These are phyloP conservation scores for Toxotes jaculatrix DNA, from an alignment of 2,113 vertebrate species.

Conservation along the genomic window DNA sequence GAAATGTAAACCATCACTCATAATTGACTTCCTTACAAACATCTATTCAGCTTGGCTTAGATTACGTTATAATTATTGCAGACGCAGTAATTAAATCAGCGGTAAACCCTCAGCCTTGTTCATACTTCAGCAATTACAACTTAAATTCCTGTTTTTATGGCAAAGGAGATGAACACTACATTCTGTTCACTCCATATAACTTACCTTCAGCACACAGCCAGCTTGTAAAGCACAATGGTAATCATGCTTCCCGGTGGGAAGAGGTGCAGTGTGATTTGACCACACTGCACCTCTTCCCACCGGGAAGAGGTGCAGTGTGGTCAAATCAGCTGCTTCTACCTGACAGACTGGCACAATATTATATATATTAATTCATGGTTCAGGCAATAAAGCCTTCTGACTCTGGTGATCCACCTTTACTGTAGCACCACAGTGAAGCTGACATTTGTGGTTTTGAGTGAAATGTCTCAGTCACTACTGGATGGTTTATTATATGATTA, in stretches of 20 bases:
- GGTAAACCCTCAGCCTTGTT: conserved; percentile 2
- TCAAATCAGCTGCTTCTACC: conserved; percentile 29
- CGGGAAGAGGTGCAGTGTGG: conserved; percentile 37
- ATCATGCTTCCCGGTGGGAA: conserved; percentile 28
- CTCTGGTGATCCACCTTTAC: not conserved
- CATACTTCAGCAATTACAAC: not conserved
- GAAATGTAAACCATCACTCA: conserved; percentile 17
- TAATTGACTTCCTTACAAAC: conserved; percentile 28
- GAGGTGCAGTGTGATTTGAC: conserved; percentile 46
- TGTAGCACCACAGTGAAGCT: not conserved
- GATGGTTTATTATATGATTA: not conserved
- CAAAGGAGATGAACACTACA: not conserved
- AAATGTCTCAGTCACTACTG: not conserved
- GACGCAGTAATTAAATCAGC: conserved; percentile 3
- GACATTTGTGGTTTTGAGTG: not conserved
- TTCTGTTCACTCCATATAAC: conserved; percentile 24
- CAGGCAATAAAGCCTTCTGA: not conserved
- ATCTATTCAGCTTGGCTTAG: conserved; percentile 15
- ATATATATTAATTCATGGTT: not conserved
- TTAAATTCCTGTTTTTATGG: not conserved
- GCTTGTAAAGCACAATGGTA: conserved; percentile 27
- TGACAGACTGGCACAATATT: not conserved
- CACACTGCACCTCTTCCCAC: too few relatives aligned
- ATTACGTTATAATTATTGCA: conserved; percentile 5
- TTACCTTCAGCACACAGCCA: conserved; percentile 17